A percentile compares a stretch with the other conserved stretches of the same genome.
phyloP scores from a whole-genome alignment of 2,113 vertebrate genomes.

The Chamaea fasciata region DNA sequence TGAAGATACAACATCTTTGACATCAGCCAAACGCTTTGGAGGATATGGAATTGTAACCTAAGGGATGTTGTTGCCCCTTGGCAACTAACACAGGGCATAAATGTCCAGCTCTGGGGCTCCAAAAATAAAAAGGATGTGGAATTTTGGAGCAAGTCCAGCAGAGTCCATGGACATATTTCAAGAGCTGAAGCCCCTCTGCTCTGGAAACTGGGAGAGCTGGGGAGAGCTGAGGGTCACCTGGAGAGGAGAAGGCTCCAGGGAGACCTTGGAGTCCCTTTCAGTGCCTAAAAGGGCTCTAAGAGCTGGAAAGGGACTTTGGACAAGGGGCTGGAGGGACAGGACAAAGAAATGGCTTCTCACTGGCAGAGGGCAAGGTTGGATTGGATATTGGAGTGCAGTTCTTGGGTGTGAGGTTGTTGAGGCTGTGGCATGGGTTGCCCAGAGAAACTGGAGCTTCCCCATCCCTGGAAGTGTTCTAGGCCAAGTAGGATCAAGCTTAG shows the following conservation, averaged over 20 bases:
- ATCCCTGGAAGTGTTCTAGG: neutral
- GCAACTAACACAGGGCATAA: neutral
- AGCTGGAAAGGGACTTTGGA: neutral
- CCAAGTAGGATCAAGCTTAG: neutral
- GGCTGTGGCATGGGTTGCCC: neutral
- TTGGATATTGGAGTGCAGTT: neutral
- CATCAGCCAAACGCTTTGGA: neutral
- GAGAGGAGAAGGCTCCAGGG: neutral
- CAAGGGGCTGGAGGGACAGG: neutral
- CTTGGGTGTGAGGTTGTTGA: neutral
- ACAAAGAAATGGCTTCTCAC: neutral
- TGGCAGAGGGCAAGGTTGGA: neutral
- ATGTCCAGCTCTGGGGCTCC: neutral
- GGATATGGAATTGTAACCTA: neutral
- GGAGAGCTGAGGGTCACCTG: neutral
- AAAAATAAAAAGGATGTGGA: neutral
- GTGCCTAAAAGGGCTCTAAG: neutral
- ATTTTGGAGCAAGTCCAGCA: neutral
- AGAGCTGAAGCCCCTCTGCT: too few species aligned
- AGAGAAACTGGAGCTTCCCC: neutral
- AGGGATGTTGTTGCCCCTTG: rapidly evolving
- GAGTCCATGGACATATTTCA: neutral
- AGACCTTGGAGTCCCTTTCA: neutral
- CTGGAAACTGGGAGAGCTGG: neutral
- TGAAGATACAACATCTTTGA: neutral